Conservation (phyloP, 30 jellyfish, hydroid and myxozoan species). For the Mastigias papua region DNA sequence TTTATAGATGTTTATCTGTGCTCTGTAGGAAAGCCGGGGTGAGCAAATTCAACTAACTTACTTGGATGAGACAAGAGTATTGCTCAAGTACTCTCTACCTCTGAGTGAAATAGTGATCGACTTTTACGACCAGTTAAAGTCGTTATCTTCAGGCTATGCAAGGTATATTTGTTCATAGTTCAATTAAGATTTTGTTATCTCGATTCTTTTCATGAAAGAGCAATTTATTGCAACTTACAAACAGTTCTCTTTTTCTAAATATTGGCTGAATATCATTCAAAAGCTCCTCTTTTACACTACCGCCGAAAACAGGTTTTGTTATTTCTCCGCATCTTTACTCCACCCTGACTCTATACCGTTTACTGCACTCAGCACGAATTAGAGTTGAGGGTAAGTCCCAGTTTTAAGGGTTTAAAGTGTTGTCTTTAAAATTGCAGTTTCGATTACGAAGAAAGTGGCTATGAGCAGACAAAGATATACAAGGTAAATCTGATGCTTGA, state of each 20-base stretch:
- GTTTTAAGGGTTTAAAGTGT: too few relatives aligned
- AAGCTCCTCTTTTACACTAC: too few relatives aligned
- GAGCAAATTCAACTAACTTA: constrained; percentile 68
- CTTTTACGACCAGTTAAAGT: constrained; percentile 89
- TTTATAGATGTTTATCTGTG: not conserved
- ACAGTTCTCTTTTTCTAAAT: too few relatives aligned
- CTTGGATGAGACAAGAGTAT: constrained; percentile 85
- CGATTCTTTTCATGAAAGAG: too few relatives aligned
- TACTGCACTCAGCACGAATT: too few relatives aligned
- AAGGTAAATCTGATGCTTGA: constrained; percentile 45
- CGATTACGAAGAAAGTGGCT: constrained; percentile 97
- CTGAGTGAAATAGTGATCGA: constrained; percentile 93
- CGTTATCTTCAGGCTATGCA: constrained; percentile 97
- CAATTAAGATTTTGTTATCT: too few relatives aligned
- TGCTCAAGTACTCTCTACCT: constrained; percentile 91
- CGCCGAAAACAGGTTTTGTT: too few relatives aligned
- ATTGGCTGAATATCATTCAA: too few relatives aligned
- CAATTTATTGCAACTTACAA: too few relatives aligned
- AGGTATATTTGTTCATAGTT: constrained; percentile 55
- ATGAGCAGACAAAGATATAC: constrained; percentile 71
- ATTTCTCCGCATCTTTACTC: too few relatives aligned
- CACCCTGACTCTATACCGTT: too few relatives aligned
- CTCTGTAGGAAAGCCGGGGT: constrained; percentile 89
- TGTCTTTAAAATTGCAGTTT: constrained; percentile 55
- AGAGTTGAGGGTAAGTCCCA: too few relatives aligned